Percentiles rank a stretch among this genome's conserved stretches.
These are phyloP conservation scores for Phallusia fumigata DNA, from an alignment of 23 tunicate species.

Conservation along the genomic window DNA sequence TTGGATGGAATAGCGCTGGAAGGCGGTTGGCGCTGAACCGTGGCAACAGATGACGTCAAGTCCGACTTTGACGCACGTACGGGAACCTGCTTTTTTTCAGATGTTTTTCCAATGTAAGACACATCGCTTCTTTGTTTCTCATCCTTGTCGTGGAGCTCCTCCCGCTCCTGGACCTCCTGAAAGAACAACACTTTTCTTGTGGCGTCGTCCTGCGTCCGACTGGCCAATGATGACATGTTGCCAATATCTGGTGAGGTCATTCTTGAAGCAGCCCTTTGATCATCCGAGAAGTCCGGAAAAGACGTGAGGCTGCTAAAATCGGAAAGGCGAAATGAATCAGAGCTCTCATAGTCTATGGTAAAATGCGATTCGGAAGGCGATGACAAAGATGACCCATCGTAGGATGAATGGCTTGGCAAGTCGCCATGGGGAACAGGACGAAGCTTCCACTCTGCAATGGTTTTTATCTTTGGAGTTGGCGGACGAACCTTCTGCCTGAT, in stretches of 20 bases:
- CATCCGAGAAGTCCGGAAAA: conserved; percentile 1
- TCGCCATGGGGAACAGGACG: neutral
- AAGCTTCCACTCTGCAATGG: conserved; percentile 21
- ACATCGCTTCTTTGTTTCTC: neutral
- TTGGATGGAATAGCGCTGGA: neutral
- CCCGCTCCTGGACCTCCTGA: neutral
- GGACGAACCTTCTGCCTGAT: conserved; percentile 40
- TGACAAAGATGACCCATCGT: neutral
- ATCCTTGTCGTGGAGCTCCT: neutral
- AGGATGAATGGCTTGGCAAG: neutral
- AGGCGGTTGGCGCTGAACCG: neutral
- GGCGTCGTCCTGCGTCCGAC: neutral
- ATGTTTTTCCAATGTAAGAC: neutral
- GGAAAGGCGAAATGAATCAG: conserved; percentile 1
- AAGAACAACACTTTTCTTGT: neutral
- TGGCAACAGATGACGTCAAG: conserved; percentile 5
- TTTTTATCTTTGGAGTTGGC: conserved; percentile 23
- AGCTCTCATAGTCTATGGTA: neutral
- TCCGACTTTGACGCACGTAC: neutral
- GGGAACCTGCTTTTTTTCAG: neutral
- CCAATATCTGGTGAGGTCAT: neutral
- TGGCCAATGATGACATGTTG: neutral
- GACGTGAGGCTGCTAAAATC: neutral
- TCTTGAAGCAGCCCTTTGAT: neutral
- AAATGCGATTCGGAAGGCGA: neutral